Evolutionary conservation across 1,140 invertebrate genomes (phyloP).

Genomic region (Arctopsyche grandis): DNA sequence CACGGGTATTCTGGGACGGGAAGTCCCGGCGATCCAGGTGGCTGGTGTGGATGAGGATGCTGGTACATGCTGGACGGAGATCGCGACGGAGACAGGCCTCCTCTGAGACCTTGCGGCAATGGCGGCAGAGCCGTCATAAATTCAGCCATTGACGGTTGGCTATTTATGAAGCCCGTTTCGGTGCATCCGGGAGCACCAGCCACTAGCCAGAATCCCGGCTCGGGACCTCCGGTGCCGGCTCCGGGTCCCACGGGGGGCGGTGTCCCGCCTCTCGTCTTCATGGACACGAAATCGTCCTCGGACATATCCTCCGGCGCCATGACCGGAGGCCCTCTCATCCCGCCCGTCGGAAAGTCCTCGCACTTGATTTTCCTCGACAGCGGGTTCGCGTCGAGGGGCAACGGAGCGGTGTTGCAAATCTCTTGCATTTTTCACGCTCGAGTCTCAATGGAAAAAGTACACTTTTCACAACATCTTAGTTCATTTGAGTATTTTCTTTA

Average conservation of each 20-base stretch:
- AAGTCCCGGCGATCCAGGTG: constrained; percentile 73
- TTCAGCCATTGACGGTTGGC: constrained; percentile 92
- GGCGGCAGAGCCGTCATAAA: constrained; percentile 87
- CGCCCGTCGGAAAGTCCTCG: constrained; percentile 63
- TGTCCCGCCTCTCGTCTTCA: constrained; percentile 59
- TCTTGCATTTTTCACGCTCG: constrained; percentile 61
- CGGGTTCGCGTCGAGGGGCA: constrained; percentile 65
- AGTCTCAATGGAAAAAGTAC: neutral
- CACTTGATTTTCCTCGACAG: constrained; percentile 67
- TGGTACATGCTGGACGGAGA: constrained; percentile 64
- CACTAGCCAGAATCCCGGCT: constrained; percentile 65
- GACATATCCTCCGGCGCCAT: constrained; percentile 64
- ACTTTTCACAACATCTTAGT: constrained; percentile 32
- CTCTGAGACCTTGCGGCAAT: constrained; percentile 67
- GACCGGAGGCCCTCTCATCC: constrained; percentile 59
- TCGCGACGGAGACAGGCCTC: constrained; percentile 67
- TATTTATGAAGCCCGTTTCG: constrained; percentile 91
- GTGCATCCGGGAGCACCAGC: constrained; percentile 65
- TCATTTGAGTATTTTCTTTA: neutral
- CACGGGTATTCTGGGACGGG: constrained; percentile 93
- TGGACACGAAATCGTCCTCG: constrained; percentile 64
- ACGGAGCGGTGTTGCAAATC: constrained; percentile 65
- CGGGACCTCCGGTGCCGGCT: constrained; percentile 56
- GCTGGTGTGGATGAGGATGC: constrained; percentile 71
- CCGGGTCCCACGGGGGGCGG: constrained; percentile 61